Evolutionary conservation across 2,888 invertebrate genomes (phyloP), one percentile per base, ranked within the genome.

Genomic region (Oscheius sp.): DNA sequence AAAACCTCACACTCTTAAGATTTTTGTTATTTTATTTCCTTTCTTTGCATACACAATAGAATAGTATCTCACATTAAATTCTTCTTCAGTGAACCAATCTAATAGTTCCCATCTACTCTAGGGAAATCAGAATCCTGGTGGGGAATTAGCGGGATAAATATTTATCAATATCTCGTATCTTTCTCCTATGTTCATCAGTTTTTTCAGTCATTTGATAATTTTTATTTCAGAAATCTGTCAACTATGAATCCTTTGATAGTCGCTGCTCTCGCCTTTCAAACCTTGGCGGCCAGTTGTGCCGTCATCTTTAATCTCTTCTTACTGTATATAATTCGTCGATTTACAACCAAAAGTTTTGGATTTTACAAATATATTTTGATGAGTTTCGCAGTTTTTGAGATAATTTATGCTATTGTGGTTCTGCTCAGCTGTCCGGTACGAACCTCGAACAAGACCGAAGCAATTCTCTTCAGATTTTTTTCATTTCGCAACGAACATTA

Each of bases 341-440:
- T n/a, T 25, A 61, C 61, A 12, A 23, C 61, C 31, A 61, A 42
- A 5, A 25, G 27, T 37, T 46, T 61, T 25, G 61, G 61, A 25
- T 45, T 42, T 27, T 61, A 45, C 23, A 61, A 61, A 42, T 42
- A 61, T 20, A 42, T 61, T 42, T n/a, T 61, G 42, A 61, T 61
- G 61, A 45, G 46, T 61, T 61, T 61, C 27, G 34, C 61, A 6
- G 23, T 61, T 17, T 45, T 61, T 29, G 61, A 61, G 12, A 61
- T 46, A 2, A 12, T 64, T 12, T 46, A 31, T 15, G 64, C 64
- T 25, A 48, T 64, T 2, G 31, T 33, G 8, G 64, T 50, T 25
- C 34, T 46, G 33, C 20, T 46, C n/a, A 34, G 42, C 8, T 34
- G 50, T n/a, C 48, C 48, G 27, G 46, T 46, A 34, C n/a, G 6